phyloP scores from a whole-genome alignment of 2,113 vertebrate species.

The Bufo bufo region DNA sequence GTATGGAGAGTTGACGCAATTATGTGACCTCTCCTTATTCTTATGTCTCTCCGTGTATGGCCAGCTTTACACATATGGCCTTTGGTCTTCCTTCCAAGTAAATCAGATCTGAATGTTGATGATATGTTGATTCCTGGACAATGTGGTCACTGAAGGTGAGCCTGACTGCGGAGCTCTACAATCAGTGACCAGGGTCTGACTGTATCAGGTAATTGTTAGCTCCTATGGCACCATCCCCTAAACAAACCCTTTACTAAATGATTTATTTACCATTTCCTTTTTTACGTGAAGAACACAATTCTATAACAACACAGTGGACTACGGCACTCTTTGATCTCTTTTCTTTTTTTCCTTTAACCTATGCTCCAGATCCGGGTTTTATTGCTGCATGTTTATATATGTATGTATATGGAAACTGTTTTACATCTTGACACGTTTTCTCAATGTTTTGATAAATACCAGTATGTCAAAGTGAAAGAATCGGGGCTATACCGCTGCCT shows the following conservation, averaged over 20 bases:
- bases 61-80: background rate
- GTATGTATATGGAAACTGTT: conserved; percentile 39
- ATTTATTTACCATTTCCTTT: background rate
- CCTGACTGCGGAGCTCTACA: background rate
- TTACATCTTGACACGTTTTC: conserved; percentile 18
- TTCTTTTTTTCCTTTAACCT: background rate
- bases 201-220: background rate
- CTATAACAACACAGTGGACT: background rate
- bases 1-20: background rate
- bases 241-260: background rate
- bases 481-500: background rate
- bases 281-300: background rate
- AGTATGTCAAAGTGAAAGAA: conserved; percentile 16
- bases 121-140: background rate
- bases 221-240: background rate
- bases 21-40: background rate
- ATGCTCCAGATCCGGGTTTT: conserved; percentile 4
- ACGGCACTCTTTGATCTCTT: background rate
- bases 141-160: background rate
- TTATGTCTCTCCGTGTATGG: background rate
- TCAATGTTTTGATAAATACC: conserved; percentile 29
- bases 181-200: background rate
- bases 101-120: background rate
- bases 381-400: conserved; percentile 36
- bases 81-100: background rate